Evolutionary conservation across 1,140 invertebrate genomes (phyloP).

Genomic region (Drosophila parabipectinata): DNA sequence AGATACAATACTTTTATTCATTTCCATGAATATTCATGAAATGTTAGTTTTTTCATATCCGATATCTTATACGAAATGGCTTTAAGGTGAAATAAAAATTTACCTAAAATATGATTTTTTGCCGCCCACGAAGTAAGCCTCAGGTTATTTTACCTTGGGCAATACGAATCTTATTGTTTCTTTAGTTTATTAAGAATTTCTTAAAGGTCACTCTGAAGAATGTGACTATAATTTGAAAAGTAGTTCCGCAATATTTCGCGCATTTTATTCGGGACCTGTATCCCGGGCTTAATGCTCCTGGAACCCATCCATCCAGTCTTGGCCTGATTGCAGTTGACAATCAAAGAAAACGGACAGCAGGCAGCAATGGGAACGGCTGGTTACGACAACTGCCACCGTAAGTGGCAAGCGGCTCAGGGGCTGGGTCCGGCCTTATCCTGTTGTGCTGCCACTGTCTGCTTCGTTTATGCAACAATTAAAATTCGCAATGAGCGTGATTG

Average conservation of each 20-base stretch:
- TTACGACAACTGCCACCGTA: conserved; percentile 9
- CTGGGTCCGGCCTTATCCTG: background rate
- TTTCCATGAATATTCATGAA: too few species aligned
- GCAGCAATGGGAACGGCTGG: conserved; percentile 1
- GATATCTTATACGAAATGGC: too few species aligned
- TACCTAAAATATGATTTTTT: too few species aligned
- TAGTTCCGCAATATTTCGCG: conserved; percentile 4
- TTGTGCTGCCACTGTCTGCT: conserved; percentile 35
- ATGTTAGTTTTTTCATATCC: too few species aligned
- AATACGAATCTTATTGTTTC: too few species aligned
- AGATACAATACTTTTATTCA: too few species aligned
- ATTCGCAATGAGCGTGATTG: conserved; percentile 69
- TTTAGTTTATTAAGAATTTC: background rate
- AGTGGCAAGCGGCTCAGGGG: conserved; percentile 17
- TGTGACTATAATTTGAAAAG: conserved; percentile 26
- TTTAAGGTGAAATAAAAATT: too few species aligned
- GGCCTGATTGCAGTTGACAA: conserved; percentile 62
- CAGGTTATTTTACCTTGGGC: too few species aligned
- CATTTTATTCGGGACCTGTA: conserved; percentile 10
- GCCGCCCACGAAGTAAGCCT: too few species aligned
- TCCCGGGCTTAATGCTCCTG: background rate
- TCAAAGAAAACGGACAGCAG: conserved; percentile 41
- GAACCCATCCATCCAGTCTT: conserved; percentile 3
- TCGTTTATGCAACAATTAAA: conserved; percentile 78
- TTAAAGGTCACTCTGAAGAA: background rate